phyloP scores from a whole-genome alignment of 2,113 vertebrate species.

The western clawed frog (Xenopus tropicalis) region DNA sequence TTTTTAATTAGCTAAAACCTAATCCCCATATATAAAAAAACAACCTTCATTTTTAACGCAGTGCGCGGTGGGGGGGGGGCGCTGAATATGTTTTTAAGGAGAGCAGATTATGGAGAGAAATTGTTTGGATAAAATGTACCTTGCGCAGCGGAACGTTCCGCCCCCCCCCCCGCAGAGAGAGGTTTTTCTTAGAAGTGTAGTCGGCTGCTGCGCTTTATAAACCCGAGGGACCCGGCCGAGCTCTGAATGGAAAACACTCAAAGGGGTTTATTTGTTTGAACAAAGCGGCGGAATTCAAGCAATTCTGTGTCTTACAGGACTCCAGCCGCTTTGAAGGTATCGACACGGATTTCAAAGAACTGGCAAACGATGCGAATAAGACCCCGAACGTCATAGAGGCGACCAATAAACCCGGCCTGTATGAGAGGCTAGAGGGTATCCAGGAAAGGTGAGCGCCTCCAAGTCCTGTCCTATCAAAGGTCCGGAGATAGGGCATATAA shows the following conservation, averaged over 20 bases:
- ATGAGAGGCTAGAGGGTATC: constrained; percentile 82
- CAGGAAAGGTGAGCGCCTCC: constrained; percentile 74
- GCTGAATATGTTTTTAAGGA: background rate
- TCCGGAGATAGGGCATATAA: no score
- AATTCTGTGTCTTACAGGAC: constrained; percentile 66
- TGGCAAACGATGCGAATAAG: constrained; percentile 68
- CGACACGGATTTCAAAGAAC: constrained; percentile 83
- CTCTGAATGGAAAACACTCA: background rate
- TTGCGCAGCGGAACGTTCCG: background rate
- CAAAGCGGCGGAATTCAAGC: background rate
- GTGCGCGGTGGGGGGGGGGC: background rate
- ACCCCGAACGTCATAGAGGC: constrained; percentile 87
- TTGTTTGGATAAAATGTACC: background rate
- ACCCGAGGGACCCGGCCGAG: background rate
- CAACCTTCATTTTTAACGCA: background rate
- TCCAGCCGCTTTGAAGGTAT: constrained; percentile 85
- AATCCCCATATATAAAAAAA: background rate
- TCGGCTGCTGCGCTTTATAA: background rate
- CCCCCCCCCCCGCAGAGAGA: background rate
- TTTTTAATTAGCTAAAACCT: background rate
- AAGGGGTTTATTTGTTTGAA: background rate
- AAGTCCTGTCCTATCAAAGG: no score
- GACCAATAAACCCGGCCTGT: constrained; percentile 82
- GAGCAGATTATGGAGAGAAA: background rate
- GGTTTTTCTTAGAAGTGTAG: background rate